These are phyloP conservation scores for Syngnathus acus DNA, from an alignment of 2,797 vertebrate genomes.

Conservation along the genomic window DNA sequence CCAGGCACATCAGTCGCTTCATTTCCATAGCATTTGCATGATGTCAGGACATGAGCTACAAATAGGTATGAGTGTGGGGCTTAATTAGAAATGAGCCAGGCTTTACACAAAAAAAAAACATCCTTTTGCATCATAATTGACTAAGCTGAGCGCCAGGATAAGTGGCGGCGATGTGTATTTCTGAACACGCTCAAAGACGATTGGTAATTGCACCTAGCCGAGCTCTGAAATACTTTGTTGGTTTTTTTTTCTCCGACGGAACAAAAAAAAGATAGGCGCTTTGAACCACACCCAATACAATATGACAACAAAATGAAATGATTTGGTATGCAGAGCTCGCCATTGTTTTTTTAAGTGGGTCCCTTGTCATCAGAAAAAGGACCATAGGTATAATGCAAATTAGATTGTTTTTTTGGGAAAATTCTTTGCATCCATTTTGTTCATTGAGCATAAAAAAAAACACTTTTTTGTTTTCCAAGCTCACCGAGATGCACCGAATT, in stretches of 20 bases:
- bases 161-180: slow-evolving; percentile 58
- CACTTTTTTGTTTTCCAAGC: slow-evolving; percentile 1
- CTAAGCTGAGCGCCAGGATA: slow-evolving; percentile 55
- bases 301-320: not conserved
- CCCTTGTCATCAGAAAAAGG: not conserved
- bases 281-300: slow-evolving; percentile 1
- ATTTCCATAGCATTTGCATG: slow-evolving; percentile 78
- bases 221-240: slow-evolving; percentile 6
- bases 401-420: no score
- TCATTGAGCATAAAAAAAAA: not conserved
- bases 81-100: slow-evolving; percentile 74
- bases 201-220: slow-evolving; percentile 43
- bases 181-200: slow-evolving; percentile 53
- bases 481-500: slow-evolving; percentile 32
- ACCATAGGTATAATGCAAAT: not conserved
- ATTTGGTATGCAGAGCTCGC: not conserved
- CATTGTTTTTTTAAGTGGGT: no score
- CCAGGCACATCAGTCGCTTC: slow-evolving; percentile 65
- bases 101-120: slow-evolving; percentile 51
- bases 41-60: slow-evolving; percentile 76
- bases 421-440: not conserved
- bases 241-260: slow-evolving; percentile 11
- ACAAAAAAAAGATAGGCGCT: not conserved
- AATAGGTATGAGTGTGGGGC: slow-evolving; percentile 76
- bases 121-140: slow-evolving; percentile 72